Base-by-base conservation (phyloP, 2,888 invertebrate species). In the Hymenopus coronatus region DNA sequence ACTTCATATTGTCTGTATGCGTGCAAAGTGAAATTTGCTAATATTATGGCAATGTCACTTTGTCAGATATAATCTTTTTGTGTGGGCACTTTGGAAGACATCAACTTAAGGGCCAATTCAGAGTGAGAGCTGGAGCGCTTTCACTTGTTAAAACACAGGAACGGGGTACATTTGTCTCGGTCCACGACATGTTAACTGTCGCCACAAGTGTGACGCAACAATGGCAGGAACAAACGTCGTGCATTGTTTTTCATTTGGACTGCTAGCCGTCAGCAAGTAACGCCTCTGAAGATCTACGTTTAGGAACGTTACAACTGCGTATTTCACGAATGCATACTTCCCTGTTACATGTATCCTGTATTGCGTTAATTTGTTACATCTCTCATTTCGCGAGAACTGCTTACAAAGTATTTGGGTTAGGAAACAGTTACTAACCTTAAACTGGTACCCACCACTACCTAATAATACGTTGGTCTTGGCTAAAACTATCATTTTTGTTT, bases 141-240 rank as follows among this genome's bases (percentile, higher is more conserved):
- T 70, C 54, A 70, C 54, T 70, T 70, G 54, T 70, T 70, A 70
- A 54, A 54, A 54, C 15, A 54, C 15, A 54, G 54, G 54, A 54
- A 70, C 54, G 54, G 54, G 25, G 40, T 40, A 70, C 20, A 70
- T 70, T 70, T 70, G 54, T 70, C 20, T 20, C 25, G 54, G 54
- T 70, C 54, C 54, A 70, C 54, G 54, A 70, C 20, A 70, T 70
- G 54, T 70, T 6, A 70, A 70, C 54, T 70, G 54, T 70, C 54
- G 54, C 54, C 54, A 70, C 20, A 70, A 70, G 54, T 70, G 86
- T 86, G 54, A 86, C 86, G 86, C 86, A 86, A 86, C 54, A 70
- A 86, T 86, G 70, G 70, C 86, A 28, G 86, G 70, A 86, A 86
- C 40, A 54, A 0, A 70, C 54, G 25, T 70, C 54, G 54, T 20